Percentiles rank a stretch among this genome's conserved stretches.
phyloP scores from a whole-genome alignment of 2,113 vertebrate genomes.

The Agelaius tricolor region DNA sequence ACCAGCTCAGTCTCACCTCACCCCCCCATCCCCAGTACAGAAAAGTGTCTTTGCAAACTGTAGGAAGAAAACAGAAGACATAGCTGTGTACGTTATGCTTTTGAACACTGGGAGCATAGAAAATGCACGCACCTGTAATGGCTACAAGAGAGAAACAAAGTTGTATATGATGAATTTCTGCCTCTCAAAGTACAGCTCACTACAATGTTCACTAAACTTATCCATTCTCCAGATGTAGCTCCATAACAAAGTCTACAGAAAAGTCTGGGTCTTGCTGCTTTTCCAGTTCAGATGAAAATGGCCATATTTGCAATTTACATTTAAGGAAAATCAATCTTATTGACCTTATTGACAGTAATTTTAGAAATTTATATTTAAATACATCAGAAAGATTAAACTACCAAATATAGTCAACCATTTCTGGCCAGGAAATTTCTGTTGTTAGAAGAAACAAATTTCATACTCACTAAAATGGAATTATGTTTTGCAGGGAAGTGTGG shows the following conservation, averaged over 20 bases:
- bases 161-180: background rate
- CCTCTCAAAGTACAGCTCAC: background rate
- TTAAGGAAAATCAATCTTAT: background rate
- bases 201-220: background rate
- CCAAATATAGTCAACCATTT: background rate
- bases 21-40: rapidly evolving
- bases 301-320: background rate
- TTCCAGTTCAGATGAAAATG: background rate
- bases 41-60: background rate
- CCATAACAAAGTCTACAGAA: background rate
- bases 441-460: background rate
- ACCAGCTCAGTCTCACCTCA: background rate
- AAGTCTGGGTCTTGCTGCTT: background rate
- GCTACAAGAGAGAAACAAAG: background rate
- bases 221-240: background rate
- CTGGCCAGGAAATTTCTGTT: background rate
- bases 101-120: background rate
- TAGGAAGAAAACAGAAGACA: background rate
- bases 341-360: background rate
- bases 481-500: background rate
- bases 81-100: background rate
- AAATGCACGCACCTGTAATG: background rate
- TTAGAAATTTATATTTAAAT: background rate
- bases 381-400: background rate
- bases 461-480: background rate